Conservation (phyloP, 1,140 invertebrate species). For the Aphelenchoides fujianensis region DNA sequence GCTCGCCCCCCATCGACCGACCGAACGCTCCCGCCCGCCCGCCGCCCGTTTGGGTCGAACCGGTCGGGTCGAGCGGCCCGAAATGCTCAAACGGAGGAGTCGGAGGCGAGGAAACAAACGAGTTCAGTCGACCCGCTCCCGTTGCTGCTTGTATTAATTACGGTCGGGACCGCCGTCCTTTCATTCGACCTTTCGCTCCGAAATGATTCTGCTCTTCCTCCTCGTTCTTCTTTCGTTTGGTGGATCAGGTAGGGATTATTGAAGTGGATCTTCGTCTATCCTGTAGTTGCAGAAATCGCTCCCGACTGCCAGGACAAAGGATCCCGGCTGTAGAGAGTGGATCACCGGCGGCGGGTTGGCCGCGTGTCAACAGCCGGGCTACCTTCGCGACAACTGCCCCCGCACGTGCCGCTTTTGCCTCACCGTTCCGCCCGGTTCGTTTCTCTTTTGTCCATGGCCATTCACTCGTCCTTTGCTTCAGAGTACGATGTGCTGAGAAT, state of each 20-base stretch:
- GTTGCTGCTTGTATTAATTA: no score
- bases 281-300: slow-evolving; percentile 1
- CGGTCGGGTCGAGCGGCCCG: neutral
- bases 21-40: no score
- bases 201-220: neutral
- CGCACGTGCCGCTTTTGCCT: slow-evolving; percentile 13
- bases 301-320: slow-evolving; percentile 38
- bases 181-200: no score
- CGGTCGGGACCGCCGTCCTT: no score
- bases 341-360: slow-evolving; percentile 27
- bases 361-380: slow-evolving; percentile 38
- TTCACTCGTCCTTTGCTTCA: slow-evolving; percentile 31
- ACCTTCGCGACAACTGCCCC: slow-evolving; percentile 41
- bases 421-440: slow-evolving; percentile 17
- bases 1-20: no score
- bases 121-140: neutral
- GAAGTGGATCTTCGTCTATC: neutral
- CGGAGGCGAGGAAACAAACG: neutral
- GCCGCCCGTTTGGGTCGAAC: slow-evolving; percentile 1
- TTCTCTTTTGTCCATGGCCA: neutral
- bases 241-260: neutral
- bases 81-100: neutral
- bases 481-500: slow-evolving; percentile 49
- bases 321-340: slow-evolving; percentile 49
- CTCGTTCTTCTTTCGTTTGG: neutral